Base-by-base conservation (phyloP, 2,113 vertebrate genomes). In the Bufo gargarizans region DNA sequence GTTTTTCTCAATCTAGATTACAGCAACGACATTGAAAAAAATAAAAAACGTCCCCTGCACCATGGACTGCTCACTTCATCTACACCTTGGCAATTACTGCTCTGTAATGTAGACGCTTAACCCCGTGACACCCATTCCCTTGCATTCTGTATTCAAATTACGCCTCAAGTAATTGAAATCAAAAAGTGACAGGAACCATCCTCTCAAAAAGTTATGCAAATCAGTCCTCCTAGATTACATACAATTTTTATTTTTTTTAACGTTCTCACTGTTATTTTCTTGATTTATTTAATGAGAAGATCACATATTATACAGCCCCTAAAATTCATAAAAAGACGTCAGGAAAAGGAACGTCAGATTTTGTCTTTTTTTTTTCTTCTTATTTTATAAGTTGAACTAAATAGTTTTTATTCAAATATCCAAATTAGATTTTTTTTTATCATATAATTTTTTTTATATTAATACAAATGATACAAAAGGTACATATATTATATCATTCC, bases 51-150 rank as follows among this genome's bases (percentile, higher is more conserved):
- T 7, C 3, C 61, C 13, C 63, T 53, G 61, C 12, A 53, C 7
- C 43, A 81, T 58, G 13, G 55, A 55, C 0, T 14, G 65, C 65
- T 69, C 47, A 9, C 63, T 53, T 67, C 82, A 84, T 84, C 59
- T 69, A 84, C 82, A 84, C 82, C 82, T 84, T 43, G 65, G 67
- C 47, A 53, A 84, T 84, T 69, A 71, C 13, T 55, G 63, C 63
- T 67, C 45, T 17, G 82, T 69, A 69, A 71, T 71, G 82, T 84
- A 69, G 63, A 65, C 19, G 22, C 82, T 84, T 84, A 71, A 84
- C 63, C 63, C 82, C 82, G 63, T 83, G 81, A 83, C 81, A 83
- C 47, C 81, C 63, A 84, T 71, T 71, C 71, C 63, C 82, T 50
- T 22, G n/a, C n/a, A 53, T 69, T 84, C 82, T 71, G 82, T 69